Base-by-base conservation (phyloP, 2,888 invertebrate genomes). In the Plutella xylostella region DNA sequence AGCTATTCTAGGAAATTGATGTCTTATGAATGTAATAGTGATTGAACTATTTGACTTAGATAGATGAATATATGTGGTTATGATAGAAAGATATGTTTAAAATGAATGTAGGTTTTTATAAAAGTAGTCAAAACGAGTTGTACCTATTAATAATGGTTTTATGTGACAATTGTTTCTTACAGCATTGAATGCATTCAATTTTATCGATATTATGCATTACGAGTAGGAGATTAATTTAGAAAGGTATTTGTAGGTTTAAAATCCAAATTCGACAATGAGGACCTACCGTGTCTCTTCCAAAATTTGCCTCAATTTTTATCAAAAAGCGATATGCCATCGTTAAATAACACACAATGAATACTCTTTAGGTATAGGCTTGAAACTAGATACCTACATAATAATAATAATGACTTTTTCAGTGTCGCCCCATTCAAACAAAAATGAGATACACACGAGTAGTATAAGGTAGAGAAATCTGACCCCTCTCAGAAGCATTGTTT, bases 51-150 rank as follows among this genome's bases (percentile, higher is more conserved):
- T n/a, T n/a, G n/a, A 57, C 58, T 60, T 63, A 66, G 58, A 58
- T 62, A 74, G 70, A 71, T 76, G 74, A 70, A 76, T 61, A 63
- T 69, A 75, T 68, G 72, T 72, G 70, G 72, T 74, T 72, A 65
- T 55, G 72, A 75, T 68, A 70, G n/a, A 18, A 20, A 53, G 62
- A 63, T 70, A 68, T 71, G 68, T 71, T 67, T 61, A 66, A 58
- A 57, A 50, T 55, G 49, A 57, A 57, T 65, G 71, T 68, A 66
- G 14, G 11, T 14, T 33, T 33, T 56, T 61, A 61, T 62, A 52
- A 33, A 65, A 69, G 61, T 48, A 30, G 42, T 69, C 67, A 68
- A n/a, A n/a, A n/a, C n/a, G n/a, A n/a, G n/a, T n/a, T n/a, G n/a
- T n/a, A n/a, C n/a, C n/a, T n/a, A n/a, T n/a, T n/a, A 60, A 50